phyloP scores from a whole-genome alignment of 2,797 vertebrate species.

The Tiaroga cobitis region DNA sequence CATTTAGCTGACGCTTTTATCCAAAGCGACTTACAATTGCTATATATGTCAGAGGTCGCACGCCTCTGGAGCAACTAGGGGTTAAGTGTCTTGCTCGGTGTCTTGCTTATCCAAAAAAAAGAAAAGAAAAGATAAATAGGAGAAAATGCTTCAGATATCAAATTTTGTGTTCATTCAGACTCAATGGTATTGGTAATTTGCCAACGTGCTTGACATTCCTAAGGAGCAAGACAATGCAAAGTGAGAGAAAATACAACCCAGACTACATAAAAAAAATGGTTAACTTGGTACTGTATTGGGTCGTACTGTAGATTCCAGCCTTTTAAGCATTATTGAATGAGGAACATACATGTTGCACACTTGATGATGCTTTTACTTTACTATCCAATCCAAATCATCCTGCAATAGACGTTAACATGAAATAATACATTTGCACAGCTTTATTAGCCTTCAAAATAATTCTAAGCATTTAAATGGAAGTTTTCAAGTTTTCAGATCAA shows the following conservation, averaged over 20 bases:
- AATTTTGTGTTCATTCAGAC: background rate
- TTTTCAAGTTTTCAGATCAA: too few species aligned
- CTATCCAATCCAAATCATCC: background rate
- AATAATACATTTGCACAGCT: background rate
- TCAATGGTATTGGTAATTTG: background rate
- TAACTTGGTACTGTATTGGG: background rate
- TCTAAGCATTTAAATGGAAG: background rate
- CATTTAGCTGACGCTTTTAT: too few species aligned
- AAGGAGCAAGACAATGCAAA: background rate
- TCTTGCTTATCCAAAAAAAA: background rate
- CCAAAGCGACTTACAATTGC: too few species aligned
- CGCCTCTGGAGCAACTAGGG: too few species aligned
- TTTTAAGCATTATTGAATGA: background rate
- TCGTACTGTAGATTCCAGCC: too few species aligned
- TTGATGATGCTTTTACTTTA: background rate
- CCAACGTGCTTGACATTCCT: background rate
- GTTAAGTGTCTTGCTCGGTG: too few species aligned
- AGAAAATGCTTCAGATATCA: background rate
- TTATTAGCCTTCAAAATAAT: background rate
- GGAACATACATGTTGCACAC: background rate
- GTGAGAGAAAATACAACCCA: background rate
- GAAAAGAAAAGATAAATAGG: too few species aligned
- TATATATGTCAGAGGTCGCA: too few species aligned
- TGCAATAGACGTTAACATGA: background rate
- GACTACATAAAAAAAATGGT: background rate